Evolutionary conservation across 2,113 vertebrate species (phyloP).

Genomic region (Hydropotes inermis): DNA sequence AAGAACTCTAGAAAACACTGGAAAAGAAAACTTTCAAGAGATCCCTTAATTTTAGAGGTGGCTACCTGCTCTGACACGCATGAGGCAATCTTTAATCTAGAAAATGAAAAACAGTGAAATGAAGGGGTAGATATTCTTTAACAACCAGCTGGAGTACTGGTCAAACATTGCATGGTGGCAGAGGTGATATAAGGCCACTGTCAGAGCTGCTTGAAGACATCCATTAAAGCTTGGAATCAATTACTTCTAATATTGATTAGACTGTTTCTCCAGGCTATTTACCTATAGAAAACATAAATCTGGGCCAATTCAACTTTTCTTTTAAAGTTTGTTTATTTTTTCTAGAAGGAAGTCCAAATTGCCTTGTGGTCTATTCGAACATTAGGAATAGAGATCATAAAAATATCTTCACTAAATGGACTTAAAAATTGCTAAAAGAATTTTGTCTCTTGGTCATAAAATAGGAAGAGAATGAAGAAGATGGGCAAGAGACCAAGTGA

Average conservation of each 20-base stretch:
- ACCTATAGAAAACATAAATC: background rate
- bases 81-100: background rate
- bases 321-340: background rate
- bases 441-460: background rate
- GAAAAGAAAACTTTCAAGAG: conserved; percentile 2
- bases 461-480: background rate
- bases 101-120: background rate
- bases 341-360: background rate
- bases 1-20: background rate
- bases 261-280: background rate
- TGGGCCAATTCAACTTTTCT: background rate
- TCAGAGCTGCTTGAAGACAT: background rate
- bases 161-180: background rate
- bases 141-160: background rate
- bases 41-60: background rate
- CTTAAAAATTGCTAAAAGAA: background rate
- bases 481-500: background rate
- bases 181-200: rapidly evolving
- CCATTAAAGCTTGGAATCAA: background rate
- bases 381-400: background rate
- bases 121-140: background rate
- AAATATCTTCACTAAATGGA: background rate
- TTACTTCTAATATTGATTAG: background rate
- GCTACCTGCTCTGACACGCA: background rate
- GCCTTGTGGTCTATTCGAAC: background rate